Conservation (phyloP, 2,113 vertebrate genomes). For the Tautogolabrus adspersus region DNA sequence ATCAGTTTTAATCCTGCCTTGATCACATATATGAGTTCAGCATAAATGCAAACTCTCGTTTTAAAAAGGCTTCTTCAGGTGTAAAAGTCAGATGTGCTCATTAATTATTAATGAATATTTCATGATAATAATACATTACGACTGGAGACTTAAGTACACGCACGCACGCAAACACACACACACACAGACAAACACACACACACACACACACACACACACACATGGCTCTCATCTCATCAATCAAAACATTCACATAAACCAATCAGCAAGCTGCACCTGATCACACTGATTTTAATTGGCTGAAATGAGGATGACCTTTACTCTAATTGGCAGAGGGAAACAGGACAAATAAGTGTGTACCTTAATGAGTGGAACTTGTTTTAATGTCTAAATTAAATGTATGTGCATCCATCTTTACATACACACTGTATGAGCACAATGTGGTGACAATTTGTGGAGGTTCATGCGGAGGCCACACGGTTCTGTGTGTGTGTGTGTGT, state of each 20-base stretch:
- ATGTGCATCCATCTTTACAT: constrained; percentile 10
- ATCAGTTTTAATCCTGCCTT: no score
- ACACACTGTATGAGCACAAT: neutral
- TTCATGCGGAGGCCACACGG: constrained; percentile 38
- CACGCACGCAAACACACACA: constrained; percentile 21
- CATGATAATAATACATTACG: constrained; percentile 4
- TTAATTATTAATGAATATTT: constrained; percentile 57
- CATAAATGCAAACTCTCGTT: no score
- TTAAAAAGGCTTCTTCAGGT: no score
- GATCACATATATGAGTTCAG: no score
- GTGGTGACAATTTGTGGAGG: neutral
- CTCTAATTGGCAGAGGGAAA: constrained; percentile 73
- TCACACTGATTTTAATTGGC: constrained; percentile 76
- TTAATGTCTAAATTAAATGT: constrained; percentile 42
- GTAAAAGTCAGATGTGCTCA: no score
- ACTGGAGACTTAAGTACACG: no score
- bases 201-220: constrained; percentile 20
- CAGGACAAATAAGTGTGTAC: constrained; percentile 44
- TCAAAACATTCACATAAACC: constrained; percentile 62
- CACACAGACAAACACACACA: constrained; percentile 12
- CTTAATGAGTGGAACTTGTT: constrained; percentile 55
- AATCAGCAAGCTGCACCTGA: constrained; percentile 65
- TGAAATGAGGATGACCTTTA: constrained; percentile 73
- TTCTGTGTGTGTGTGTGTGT: constrained; percentile 1
- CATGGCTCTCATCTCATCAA: constrained; percentile 59